These are phyloP conservation scores for Sarcophilus harrisii DNA, from an alignment of 2,797 vertebrate genomes.

Conservation along the genomic window DNA sequence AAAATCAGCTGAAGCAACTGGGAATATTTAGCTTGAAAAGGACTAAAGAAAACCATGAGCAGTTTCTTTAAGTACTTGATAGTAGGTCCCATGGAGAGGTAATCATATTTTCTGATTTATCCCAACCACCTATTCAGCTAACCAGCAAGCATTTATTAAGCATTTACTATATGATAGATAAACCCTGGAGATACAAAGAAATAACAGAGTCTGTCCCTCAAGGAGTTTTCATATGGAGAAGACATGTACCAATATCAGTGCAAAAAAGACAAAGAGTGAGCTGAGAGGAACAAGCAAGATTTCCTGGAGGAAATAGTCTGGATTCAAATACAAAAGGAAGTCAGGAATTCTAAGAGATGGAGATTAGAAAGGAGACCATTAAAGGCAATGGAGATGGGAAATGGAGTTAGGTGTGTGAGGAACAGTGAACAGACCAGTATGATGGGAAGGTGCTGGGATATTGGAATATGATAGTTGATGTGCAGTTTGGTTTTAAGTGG, in stretches of 20 bases:
- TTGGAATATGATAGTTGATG: neutral
- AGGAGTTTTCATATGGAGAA: neutral
- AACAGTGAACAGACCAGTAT: neutral
- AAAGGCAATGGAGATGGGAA: neutral
- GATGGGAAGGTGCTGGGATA: neutral
- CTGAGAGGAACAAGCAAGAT: neutral
- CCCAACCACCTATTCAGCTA: neutral
- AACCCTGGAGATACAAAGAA: neutral
- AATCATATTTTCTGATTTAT: neutral
- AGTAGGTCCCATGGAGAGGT: neutral
- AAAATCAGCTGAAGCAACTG: neutral
- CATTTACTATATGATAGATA: neutral
- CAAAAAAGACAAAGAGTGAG: neutral
- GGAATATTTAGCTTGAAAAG: neutral
- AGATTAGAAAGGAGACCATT: neutral
- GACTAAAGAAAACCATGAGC: neutral
- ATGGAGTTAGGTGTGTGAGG: neutral
- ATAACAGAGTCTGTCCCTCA: neutral
- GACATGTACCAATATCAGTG: neutral
- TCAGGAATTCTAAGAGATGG: neutral
- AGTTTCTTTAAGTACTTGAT: neutral
- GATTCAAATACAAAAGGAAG: neutral
- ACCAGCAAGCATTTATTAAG: neutral
- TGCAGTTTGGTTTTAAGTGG: neutral
- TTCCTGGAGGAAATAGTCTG: neutral